A percentile compares a stretch with the other conserved stretches of the same genome.
Conservation (phyloP, 2,888 invertebrate genomes). For the Baronia brevicornis region DNA sequence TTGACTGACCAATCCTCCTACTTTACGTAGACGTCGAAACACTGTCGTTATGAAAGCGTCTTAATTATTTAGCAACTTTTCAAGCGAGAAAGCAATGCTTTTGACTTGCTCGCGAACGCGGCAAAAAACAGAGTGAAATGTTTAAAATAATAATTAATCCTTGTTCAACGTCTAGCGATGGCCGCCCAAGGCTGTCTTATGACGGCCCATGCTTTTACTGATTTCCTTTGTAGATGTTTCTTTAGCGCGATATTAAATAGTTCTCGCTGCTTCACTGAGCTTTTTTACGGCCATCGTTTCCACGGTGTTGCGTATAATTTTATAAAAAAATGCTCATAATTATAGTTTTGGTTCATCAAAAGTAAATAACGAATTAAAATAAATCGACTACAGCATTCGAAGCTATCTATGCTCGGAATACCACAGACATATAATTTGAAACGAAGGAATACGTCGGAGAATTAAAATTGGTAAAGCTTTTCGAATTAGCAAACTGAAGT, state of each 20-base stretch:
- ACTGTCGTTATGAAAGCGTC: conserved; percentile 58
- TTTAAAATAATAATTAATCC: conserved; percentile 76
- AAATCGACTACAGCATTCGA: too few species aligned
- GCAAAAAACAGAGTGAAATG: conserved; percentile 67
- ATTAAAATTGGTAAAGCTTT: too few species aligned
- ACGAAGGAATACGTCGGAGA: too few species aligned
- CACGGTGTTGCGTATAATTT: conserved; percentile 30
- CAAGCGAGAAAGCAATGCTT: conserved; percentile 67
- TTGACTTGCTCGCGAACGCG: conserved; percentile 59
- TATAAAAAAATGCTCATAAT: too few species aligned
- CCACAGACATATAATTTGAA: too few species aligned
- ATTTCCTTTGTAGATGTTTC: conserved; percentile 52
- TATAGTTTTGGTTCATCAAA: too few species aligned
- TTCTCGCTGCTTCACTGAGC: conserved; percentile 55
- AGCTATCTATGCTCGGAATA: too few species aligned
- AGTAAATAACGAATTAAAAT: too few species aligned
- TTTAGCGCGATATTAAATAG: conserved; percentile 68
- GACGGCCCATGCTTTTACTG: conserved; percentile 49
- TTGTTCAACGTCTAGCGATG: conserved; percentile 37
- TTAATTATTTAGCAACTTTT: conserved; percentile 73
- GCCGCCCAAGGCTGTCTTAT: conserved; percentile 48
- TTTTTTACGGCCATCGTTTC: conserved; percentile 43
- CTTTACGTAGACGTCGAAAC: conserved; percentile 51
- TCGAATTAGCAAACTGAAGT: too few species aligned
- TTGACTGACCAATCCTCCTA: conserved; percentile 36